phyloP scores from a whole-genome alignment of 2,113 vertebrate species.

The Leiothrix lutea region DNA sequence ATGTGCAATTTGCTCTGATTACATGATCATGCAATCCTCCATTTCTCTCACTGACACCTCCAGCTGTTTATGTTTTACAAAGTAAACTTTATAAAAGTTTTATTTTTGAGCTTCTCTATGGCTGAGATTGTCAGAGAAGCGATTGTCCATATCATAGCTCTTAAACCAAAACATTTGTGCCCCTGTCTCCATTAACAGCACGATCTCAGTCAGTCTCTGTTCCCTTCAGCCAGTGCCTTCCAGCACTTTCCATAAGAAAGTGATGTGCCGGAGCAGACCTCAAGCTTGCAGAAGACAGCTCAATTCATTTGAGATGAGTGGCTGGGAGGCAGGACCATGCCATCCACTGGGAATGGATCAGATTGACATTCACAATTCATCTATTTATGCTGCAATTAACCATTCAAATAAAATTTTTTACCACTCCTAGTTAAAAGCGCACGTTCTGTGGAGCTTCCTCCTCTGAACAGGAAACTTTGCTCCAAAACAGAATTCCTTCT shows the following conservation, averaged over 20 bases:
- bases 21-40: neutral
- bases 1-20: neutral
- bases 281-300: neutral
- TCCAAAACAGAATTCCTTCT: conserved; percentile 3
- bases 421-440: conserved; percentile 51
- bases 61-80: neutral
- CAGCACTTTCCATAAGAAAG: neutral
- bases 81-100: neutral
- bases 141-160: neutral
- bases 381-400: conserved; percentile 25
- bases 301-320: conserved; percentile 38
- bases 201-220: neutral
- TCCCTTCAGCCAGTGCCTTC: neutral
- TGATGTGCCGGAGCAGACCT: neutral
- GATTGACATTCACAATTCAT: neutral
- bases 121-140: neutral
- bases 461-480: neutral
- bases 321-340: neutral
- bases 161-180: neutral
- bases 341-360: neutral
- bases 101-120: neutral
- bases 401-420: conserved; percentile 26
- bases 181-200: neutral
- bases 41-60: neutral
- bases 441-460: neutral